Evolutionary conservation across 2,888 invertebrate genomes (phyloP), one percentile per base, ranked within the genome.

Genomic region (Aporophyla lueneburgensis): DNA sequence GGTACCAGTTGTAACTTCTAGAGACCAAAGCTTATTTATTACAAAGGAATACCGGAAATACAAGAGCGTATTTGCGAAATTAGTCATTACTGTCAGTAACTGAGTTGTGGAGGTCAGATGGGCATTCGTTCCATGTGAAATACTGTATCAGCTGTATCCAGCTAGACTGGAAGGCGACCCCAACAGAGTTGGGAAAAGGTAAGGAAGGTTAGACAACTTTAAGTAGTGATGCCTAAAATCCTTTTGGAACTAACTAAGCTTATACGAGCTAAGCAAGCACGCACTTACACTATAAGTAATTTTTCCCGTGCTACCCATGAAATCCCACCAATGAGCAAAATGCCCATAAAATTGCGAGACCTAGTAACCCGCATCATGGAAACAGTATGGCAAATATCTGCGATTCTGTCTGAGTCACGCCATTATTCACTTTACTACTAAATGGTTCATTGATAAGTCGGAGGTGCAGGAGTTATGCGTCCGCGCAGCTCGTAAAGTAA

Each of bases 351-450:
- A 82, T 78, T 58, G 19, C 53, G 27, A 74, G 86, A 78, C 79
- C 78, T 61, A 86, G 71, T 86, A 73, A 82, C 84, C 82, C 62
- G 83, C 82, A 83, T 86, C 74, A 78, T 53, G 21, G 65, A 65
- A 69, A 63, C 58, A 74, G 49, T 51, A 85, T 75, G 83, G 75
- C 83, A 85, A 84, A 82, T 82, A 84, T 84, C 78, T 68, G 70
- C 67, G 59, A 75, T 74, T 85, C 74, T 61, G 61, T 68, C 80
- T 88, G 89, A 90, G 78, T 90, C 89, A 88, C 71, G 72, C 54
- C 71, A 80, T 85, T 86, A 84, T 86, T 84, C 86, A 87, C 80
- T 86, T 86, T 83, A 78, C 77, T 83, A 81, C 78, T 86, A 79
- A 83, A 80, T 80, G 65, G 71, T 81, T 74, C 86, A 88, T 87